phyloP scores from a whole-genome alignment of 1,140 invertebrate genomes.

The Halesus radiatus region DNA sequence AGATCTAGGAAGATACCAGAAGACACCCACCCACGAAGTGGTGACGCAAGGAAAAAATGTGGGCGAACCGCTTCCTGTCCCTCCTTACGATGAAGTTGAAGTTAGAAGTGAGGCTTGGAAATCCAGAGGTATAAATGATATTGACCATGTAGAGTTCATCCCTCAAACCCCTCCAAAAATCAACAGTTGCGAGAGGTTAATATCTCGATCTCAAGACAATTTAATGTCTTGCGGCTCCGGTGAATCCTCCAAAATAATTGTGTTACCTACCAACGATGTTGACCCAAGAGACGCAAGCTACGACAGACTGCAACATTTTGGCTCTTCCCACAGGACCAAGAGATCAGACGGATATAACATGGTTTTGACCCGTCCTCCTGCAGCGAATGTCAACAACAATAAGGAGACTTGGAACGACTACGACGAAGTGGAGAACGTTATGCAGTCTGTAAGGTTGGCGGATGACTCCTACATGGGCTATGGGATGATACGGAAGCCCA shows the following conservation, averaged over 20 bases:
- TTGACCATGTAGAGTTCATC: conserved; percentile 74
- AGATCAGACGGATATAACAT: conserved; percentile 78
- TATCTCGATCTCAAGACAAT: conserved; percentile 69
- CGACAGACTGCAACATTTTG: conserved; percentile 85
- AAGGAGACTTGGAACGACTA: conserved; percentile 77
- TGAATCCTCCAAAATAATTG: conserved; percentile 67
- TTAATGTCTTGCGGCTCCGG: conserved; percentile 61
- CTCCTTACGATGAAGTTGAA: conserved; percentile 79
- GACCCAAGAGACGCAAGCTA: conserved; percentile 74
- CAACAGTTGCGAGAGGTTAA: conserved; percentile 66
- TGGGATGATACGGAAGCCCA: conserved; percentile 80
- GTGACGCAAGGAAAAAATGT: conserved; percentile 60
- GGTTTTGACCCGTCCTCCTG: conserved; percentile 69
- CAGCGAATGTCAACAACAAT: conserved; percentile 60
- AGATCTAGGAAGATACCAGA: conserved; percentile 66
- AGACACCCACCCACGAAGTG: conserved; percentile 68
- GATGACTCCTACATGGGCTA: conserved; percentile 85
- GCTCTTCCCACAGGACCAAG: conserved; percentile 78
- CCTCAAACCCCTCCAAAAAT: conserved; percentile 63
- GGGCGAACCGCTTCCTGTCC: conserved; percentile 43
- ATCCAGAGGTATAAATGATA: conserved; percentile 80
- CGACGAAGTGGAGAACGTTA: conserved; percentile 74
- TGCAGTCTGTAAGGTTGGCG: conserved; percentile 77
- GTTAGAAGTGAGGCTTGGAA: conserved; percentile 82
- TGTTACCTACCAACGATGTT: conserved; percentile 64